These are phyloP conservation scores for Timema cristinae DNA, from an alignment of 2,888 invertebrate genomes.

Conservation along the genomic window DNA sequence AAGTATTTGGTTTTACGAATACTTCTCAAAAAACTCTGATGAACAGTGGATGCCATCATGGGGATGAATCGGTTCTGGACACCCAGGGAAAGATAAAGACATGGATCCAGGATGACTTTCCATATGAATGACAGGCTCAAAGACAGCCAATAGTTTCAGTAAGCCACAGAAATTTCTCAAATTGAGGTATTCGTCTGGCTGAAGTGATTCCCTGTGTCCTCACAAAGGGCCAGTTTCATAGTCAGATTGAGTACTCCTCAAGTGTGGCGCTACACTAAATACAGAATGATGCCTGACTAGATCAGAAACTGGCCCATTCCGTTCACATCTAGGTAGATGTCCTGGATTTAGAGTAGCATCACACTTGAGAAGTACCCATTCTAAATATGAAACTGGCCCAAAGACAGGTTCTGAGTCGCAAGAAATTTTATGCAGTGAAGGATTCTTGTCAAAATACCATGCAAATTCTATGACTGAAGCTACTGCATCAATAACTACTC, in stretches of 20 bases:
- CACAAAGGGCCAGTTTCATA: too few relatives aligned
- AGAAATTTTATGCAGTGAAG: conserved; percentile 8
- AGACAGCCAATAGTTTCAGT: conserved; percentile 21
- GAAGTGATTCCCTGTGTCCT: conserved; percentile 12
- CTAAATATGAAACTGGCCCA: too few relatives aligned
- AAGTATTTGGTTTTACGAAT: conserved; percentile 32
- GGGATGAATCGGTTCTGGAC: conserved; percentile 24
- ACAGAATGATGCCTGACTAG: too few relatives aligned
- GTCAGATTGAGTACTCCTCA: too few relatives aligned
- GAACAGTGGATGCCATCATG: conserved; percentile 14
- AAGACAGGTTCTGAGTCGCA: conserved; percentile 12
- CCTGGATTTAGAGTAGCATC: too few relatives aligned
- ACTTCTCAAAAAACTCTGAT: conserved; percentile 29
- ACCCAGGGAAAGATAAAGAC: conserved; percentile 23
- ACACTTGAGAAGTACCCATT: too few relatives aligned
- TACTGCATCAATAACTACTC: conserved; percentile 8
- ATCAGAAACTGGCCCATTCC: too few relatives aligned
- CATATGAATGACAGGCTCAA: conserved; percentile 21
- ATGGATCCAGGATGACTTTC: conserved; percentile 19
- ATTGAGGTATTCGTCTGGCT: neutral
- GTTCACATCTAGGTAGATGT: too few relatives aligned
- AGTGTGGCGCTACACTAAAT: too few relatives aligned
- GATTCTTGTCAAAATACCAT: conserved; percentile 6
- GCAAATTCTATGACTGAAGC: neutral
- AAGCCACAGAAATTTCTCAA: conserved; percentile 15